Base-by-base conservation (phyloP, 1,140 invertebrate genomes). In the Ceratina australensis region DNA sequence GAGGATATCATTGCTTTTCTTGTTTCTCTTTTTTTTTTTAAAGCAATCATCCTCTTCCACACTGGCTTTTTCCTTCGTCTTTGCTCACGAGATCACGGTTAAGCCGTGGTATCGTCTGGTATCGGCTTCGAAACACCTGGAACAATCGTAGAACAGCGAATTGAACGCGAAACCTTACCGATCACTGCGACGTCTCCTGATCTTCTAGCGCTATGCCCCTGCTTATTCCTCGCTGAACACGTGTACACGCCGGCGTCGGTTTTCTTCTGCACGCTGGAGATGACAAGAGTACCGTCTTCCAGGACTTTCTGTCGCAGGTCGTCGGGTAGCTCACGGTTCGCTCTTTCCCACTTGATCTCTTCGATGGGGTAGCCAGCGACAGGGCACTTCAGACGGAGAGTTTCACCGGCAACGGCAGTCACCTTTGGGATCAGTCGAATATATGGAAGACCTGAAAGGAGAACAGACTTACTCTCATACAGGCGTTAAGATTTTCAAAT, bases 311-410 rank as follows among this genome's bases (percentile, higher is more conserved):
- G 97, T 13, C 96, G 93, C 81, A 97, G 93, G 86, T 97, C 96
- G 74, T 96, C 95, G 0, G 97, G 97, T 50, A 98, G 90, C 82
- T 95, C 94, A 33, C 94, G 93, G n/a, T 95, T 95, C 57, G 94
- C 95, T 87, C 95, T 94, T 87, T 96, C 95, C 97, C 97, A 98
- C 52, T 95, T 94, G 74, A 97, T 96, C 83, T 96, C 94, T 78
- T 96, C 94, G 74, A 97, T 96, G 10, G 97, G 97, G 90, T 96
- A 97, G 3, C 97, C 96, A 7, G 96, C 96, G 0, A 97, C 97
- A 10, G 97, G 97, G 92, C 97, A 98, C 87, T 96, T 95, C 20
- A 98, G 92, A 60, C 94, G 93, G 66, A 97, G 92, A 64, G 94
- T 94, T 89, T 97, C 95, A 49, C 96, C 96, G 1, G 97, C 96